Percentiles rank a stretch among this genome's conserved stretches.
Conservation (phyloP, 1,140 invertebrate genomes). For the Aphis craccivora region DNA sequence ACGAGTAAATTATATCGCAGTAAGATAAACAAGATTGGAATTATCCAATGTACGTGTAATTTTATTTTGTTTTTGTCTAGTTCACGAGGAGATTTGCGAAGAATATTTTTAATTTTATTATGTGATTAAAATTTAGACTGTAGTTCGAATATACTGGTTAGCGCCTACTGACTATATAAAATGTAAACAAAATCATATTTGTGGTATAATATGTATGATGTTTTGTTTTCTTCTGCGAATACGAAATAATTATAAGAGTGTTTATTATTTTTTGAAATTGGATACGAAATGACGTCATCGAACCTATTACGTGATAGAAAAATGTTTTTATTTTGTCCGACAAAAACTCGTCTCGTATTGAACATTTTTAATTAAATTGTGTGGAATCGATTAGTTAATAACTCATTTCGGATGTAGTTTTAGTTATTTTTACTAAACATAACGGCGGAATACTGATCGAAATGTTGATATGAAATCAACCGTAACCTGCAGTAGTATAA, state of each 20-base stretch:
- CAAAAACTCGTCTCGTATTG: neutral
- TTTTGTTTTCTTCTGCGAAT: neutral
- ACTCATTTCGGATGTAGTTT: neutral
- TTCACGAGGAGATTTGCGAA: neutral
- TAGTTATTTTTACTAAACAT: neutral
- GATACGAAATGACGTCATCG: neutral
- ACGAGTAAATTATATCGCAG: neutral
- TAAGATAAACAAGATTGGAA: neutral
- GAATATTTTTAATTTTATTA: conserved; percentile 7
- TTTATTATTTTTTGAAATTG: neutral
- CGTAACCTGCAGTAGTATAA: neutral
- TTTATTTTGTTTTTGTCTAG: neutral
- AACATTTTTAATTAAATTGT: neutral
- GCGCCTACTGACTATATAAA: neutral
- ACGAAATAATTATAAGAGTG: neutral
- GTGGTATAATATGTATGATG: neutral
- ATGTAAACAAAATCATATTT: neutral
- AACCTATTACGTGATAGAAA: neutral
- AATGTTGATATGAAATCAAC: neutral
- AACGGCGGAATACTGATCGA: neutral
- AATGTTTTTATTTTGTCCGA: neutral
- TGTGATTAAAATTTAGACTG: neutral
- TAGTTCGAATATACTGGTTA: neutral
- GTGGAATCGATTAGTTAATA: neutral
- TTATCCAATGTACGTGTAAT: neutral